A percentile compares a stretch with the other conserved stretches of the same genome.
These are phyloP conservation scores for Phengaris alcon DNA, from an alignment of 2,888 invertebrate genomes.

Conservation along the genomic window DNA sequence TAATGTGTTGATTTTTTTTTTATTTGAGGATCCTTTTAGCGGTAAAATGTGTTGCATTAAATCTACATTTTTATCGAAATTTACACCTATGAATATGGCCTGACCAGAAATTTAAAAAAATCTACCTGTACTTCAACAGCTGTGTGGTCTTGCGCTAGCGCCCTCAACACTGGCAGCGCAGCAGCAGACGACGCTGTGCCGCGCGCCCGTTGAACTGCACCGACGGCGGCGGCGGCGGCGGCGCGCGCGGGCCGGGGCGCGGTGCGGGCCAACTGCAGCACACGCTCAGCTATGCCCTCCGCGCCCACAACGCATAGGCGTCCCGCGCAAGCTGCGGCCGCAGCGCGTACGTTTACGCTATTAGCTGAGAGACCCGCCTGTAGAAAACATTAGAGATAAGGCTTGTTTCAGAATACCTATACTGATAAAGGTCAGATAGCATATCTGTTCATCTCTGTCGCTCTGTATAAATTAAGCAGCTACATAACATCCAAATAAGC, in stretches of 20 bases:
- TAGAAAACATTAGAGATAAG: neutral
- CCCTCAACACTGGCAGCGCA: slow-evolving; percentile 95
- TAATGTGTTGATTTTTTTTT: too few relatives aligned
- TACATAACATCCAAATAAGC: too few relatives aligned
- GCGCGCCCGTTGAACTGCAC: slow-evolving; percentile 96
- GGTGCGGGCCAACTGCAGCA: slow-evolving; percentile 55
- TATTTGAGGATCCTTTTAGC: too few relatives aligned
- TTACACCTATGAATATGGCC: too few relatives aligned
- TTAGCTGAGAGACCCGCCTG: slow-evolving; percentile 85
- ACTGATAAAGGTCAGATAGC: too few relatives aligned
- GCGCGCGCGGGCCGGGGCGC: slow-evolving; percentile 46
- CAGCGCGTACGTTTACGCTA: slow-evolving; percentile 91
- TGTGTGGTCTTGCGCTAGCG: slow-evolving; percentile 94
- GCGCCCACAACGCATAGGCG: slow-evolving; percentile 81
- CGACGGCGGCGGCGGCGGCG: slow-evolving; percentile 80
- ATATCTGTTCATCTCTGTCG: too few relatives aligned
- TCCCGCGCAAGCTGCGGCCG: slow-evolving; percentile 96
- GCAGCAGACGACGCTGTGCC: slow-evolving; percentile 98
- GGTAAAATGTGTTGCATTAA: too few relatives aligned
- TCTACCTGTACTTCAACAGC: slow-evolving; percentile 95
- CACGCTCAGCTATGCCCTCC: slow-evolving; percentile 63
- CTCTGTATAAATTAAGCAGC: too few relatives aligned
- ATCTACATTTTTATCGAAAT: too few relatives aligned
- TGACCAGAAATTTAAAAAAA: too few relatives aligned
- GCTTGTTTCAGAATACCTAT: too few relatives aligned